Percentiles rank a stretch among this genome's conserved stretches.
Conservation (phyloP, 2,113 vertebrate genomes). For the Mesoclemmys tuberculata region DNA sequence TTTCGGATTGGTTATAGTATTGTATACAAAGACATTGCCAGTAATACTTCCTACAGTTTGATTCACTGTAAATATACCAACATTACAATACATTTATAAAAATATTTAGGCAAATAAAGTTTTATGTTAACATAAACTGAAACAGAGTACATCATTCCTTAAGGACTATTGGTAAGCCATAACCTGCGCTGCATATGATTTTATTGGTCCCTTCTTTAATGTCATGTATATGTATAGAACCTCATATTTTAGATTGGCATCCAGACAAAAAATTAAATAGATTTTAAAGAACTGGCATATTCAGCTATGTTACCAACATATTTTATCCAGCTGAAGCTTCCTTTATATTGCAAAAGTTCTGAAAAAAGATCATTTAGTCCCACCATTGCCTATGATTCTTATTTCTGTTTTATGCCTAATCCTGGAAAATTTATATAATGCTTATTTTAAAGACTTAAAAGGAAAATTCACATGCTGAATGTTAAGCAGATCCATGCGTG, state of each 20-base stretch:
- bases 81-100: background rate
- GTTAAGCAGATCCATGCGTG: background rate
- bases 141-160: background rate
- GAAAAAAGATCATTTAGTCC: background rate
- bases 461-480: background rate
- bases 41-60: background rate
- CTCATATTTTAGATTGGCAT: no score
- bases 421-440: background rate
- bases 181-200: background rate
- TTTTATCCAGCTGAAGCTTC: no score
- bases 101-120: background rate
- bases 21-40: fast-evolving
- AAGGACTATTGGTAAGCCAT: background rate
- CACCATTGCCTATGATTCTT: background rate
- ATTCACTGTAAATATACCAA: background rate
- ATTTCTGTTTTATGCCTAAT: background rate
- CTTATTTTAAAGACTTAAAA: background rate
- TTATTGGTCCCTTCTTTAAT: no score
- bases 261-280: no score
- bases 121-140: background rate
- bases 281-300: no score
- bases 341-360: no score
- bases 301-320: no score
- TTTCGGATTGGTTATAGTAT: background rate
- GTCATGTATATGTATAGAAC: no score